phyloP scores from a whole-genome alignment of 2,797 vertebrate genomes.

The Phataginus tricuspis region DNA sequence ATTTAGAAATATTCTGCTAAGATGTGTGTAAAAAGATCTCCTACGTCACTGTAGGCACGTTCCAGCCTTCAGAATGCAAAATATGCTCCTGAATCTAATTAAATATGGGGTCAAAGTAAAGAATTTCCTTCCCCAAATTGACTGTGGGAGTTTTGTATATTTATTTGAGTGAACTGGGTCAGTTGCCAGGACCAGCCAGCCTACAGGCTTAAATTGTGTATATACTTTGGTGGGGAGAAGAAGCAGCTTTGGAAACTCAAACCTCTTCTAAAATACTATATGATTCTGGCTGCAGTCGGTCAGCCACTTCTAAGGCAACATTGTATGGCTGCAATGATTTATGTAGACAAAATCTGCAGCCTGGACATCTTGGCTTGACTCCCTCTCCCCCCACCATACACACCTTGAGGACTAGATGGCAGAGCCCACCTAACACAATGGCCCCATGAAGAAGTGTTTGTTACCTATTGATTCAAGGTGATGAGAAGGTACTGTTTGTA shows the following conservation, averaged over 20 bases:
- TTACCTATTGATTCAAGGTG: background rate
- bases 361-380: background rate
- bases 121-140: slow-evolving; percentile 55
- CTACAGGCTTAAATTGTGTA: background rate
- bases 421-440: background rate
- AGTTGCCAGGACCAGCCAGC: background rate
- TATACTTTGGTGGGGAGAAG: background rate
- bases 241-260: background rate
- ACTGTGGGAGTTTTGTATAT: slow-evolving; percentile 37
- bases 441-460: background rate
- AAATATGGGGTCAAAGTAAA: slow-evolving; percentile 71
- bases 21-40: background rate
- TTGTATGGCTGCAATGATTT: background rate
- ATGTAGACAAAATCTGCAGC: background rate
- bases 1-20: slow-evolving; percentile 60
- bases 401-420: background rate
- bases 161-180: slow-evolving; percentile 33
- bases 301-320: background rate
- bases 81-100: slow-evolving; percentile 51
- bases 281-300: background rate
- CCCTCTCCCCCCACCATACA: background rate
- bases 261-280: background rate
- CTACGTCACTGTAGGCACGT: slow-evolving; percentile 22
- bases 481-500: background rate
- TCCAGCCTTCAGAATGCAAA: slow-evolving; percentile 65